phyloP scores from a whole-genome alignment of 2,888 invertebrate genomes.

The Muschampia plurimacula region DNA sequence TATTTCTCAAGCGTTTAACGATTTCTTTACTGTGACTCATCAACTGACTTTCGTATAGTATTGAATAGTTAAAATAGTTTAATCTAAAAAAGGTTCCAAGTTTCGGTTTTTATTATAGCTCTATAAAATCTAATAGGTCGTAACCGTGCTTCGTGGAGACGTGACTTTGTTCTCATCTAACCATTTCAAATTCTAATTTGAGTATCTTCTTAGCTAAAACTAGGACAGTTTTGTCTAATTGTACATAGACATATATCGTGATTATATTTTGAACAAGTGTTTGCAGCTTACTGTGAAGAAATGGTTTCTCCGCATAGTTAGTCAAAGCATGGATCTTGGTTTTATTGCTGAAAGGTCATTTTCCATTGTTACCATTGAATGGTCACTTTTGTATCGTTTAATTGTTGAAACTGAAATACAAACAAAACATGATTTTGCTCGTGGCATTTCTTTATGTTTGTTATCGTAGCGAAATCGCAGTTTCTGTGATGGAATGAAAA shows the following conservation, averaged over 20 bases:
- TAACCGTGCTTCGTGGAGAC: slow-evolving; percentile 56
- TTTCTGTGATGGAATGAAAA: slow-evolving; percentile 37
- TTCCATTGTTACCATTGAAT: slow-evolving; percentile 29
- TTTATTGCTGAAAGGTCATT: slow-evolving; percentile 29
- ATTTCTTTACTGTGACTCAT: slow-evolving; percentile 62
- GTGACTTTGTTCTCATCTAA: slow-evolving; percentile 57
- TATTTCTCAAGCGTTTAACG: slow-evolving; percentile 54
- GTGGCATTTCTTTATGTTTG: slow-evolving; percentile 27
- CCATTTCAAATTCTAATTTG: slow-evolving; percentile 55
- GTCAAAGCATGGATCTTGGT: slow-evolving; percentile 32
- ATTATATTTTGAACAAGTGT: not conserved
- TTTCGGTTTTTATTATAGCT: slow-evolving; percentile 70
- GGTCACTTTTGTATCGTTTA: slow-evolving; percentile 30
- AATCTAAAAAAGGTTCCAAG: slow-evolving; percentile 68
- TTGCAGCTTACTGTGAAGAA: not conserved
- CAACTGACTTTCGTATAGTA: slow-evolving; percentile 60
- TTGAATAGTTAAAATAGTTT: slow-evolving; percentile 61
- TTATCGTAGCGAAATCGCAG: slow-evolving; percentile 35
- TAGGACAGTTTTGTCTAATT: slow-evolving; percentile 67
- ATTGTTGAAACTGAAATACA: slow-evolving; percentile 31
- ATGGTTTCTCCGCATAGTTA: not conserved
- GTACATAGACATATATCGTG: slow-evolving; percentile 62
- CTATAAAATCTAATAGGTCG: slow-evolving; percentile 74
- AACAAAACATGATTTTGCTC: slow-evolving; percentile 25
- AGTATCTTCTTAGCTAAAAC: slow-evolving; percentile 43